Conservation (phyloP, 2,888 invertebrate species). For the Blomia tropicalis region DNA sequence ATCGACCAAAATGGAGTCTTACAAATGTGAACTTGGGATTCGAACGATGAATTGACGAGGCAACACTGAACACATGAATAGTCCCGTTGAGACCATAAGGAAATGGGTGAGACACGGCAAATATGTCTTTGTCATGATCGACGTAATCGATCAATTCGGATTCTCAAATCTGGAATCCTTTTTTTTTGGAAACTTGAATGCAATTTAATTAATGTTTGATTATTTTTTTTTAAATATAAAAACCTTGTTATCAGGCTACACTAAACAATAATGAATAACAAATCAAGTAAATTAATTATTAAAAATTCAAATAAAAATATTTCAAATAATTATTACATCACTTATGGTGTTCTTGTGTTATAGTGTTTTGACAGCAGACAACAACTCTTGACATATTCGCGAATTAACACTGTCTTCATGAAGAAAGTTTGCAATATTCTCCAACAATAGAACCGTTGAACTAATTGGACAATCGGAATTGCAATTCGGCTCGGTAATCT, state of each 20-base stretch:
- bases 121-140: too few species aligned
- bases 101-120: too few species aligned
- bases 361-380: background rate
- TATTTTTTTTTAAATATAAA: too few species aligned
- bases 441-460: constrained; percentile 12
- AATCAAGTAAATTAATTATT: background rate
- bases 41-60: too few species aligned
- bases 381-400: constrained; percentile 16
- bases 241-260: background rate
- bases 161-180: too few species aligned
- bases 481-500: constrained; percentile 17
- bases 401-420: constrained; percentile 13
- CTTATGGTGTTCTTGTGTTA: background rate
- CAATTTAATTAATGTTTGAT: too few species aligned
- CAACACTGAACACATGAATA: too few species aligned
- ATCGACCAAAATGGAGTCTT: too few species aligned
- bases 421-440: constrained; percentile 19
- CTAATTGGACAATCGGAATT: constrained; percentile 3
- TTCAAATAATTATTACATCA: background rate
- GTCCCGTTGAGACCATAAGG: too few species aligned
- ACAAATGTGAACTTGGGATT: too few species aligned
- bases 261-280: background rate
- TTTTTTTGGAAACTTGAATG: too few species aligned
- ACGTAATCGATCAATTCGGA: too few species aligned
- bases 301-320: background rate